Conservation (phyloP, 1,140 invertebrate genomes). For the Coenobita brevimanus region DNA sequence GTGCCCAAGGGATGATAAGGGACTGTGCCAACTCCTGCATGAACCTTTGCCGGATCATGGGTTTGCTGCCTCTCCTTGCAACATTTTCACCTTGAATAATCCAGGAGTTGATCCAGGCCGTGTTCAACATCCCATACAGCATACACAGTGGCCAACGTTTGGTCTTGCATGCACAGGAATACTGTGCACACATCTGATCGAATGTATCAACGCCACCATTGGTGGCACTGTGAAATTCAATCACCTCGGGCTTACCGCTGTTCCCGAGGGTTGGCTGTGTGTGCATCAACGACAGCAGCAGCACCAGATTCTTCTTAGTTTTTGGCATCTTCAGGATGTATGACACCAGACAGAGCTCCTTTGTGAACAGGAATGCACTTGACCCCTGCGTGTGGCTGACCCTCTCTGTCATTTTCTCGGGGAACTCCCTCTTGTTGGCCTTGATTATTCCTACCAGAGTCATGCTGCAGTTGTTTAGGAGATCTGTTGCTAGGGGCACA, state of each 20-base stretch:
- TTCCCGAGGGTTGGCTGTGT: not conserved
- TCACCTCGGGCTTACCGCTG: conserved; percentile 2
- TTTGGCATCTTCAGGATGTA: not conserved
- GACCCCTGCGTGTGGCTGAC: not conserved
- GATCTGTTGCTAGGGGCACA: not conserved
- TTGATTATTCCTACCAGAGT: conserved; percentile 2
- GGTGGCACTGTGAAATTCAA: not conserved
- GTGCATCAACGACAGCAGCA: not conserved
- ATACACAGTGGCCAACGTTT: not conserved
- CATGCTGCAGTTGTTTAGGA: conserved; percentile 31
- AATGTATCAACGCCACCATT: not conserved
- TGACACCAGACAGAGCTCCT: conserved; percentile 5
- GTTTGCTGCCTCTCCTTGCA: no score
- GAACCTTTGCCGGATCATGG: no score
- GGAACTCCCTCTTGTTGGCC: not conserved
- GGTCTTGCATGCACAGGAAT: not conserved
- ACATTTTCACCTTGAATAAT: no score
- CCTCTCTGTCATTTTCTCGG: not conserved
- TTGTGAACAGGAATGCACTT: not conserved
- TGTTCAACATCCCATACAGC: not conserved
- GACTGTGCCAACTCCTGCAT: no score
- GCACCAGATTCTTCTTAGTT: not conserved
- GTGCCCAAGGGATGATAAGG: no score
- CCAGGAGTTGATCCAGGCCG: no score
- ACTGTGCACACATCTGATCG: not conserved